Evolutionary conservation across 2,797 vertebrate species (phyloP).

Genomic region (Acropternis orthonyx): DNA sequence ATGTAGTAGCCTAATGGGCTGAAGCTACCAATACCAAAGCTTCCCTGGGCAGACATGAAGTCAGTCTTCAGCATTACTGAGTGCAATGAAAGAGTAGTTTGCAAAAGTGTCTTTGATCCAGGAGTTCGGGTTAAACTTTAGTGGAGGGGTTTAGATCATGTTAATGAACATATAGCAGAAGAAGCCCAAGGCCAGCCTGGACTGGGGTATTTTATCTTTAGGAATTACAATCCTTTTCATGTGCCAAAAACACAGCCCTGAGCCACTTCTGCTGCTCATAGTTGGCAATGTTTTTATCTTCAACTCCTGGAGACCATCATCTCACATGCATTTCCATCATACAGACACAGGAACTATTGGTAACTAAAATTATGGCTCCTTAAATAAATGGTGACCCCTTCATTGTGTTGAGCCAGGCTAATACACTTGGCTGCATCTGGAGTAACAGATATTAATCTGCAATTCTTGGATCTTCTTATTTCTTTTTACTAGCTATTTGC

Average conservation of each 20-base stretch:
- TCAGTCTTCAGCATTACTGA: not conserved
- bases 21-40: not conserved
- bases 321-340: not conserved
- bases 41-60: not conserved
- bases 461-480: not conserved
- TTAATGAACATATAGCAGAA: not conserved
- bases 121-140: not conserved
- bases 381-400: not conserved
- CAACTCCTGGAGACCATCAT: not conserved
- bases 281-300: not conserved
- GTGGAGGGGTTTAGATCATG: accelerated
- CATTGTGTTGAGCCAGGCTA: not conserved
- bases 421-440: not conserved
- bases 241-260: not conserved
- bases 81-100: not conserved
- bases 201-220: not conserved
- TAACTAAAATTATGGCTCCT: not conserved
- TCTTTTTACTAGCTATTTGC: not conserved
- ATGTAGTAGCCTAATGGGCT: not conserved
- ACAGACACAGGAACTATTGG: not conserved
- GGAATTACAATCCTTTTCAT: not conserved
- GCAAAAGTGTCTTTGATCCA: not conserved
- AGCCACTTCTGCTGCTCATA: not conserved
- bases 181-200: not conserved
- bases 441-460: not conserved